Evolutionary conservation across 2,797 vertebrate genomes (phyloP).

Genomic region (Eutrigla gurnardus): DNA sequence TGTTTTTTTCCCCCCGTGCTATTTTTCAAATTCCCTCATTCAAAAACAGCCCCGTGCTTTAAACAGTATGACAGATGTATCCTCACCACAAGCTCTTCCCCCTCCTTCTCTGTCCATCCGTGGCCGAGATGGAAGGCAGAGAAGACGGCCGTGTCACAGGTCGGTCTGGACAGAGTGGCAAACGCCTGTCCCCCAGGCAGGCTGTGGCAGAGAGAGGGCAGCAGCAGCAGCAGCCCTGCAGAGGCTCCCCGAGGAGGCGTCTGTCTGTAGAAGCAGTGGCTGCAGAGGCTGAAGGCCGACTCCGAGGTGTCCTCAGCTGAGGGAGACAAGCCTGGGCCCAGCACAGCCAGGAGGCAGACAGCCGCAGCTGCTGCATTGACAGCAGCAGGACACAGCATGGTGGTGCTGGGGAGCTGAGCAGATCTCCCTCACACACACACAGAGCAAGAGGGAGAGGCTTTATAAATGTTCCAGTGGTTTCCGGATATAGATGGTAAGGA

Average conservation of each 20-base stretch:
- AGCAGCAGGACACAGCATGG: constrained; percentile 78
- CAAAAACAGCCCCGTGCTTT: constrained; percentile 20
- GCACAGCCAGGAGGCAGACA: constrained; percentile 73
- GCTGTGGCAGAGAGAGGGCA: constrained; percentile 77
- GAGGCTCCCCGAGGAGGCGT: constrained; percentile 66
- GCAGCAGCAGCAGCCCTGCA: constrained; percentile 41
- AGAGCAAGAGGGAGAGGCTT: constrained; percentile 65
- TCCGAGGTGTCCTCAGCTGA: constrained; percentile 66
- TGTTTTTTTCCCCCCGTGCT: not conserved
- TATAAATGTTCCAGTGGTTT: constrained; percentile 79
- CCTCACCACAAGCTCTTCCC: constrained; percentile 70
- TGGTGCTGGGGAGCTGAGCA: constrained; percentile 73
- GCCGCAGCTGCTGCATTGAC: constrained; percentile 70
- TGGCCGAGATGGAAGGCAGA: constrained; percentile 77
- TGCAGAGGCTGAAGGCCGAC: constrained; percentile 70
- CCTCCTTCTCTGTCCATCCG: constrained; percentile 60
- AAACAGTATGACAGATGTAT: constrained; percentile 40
- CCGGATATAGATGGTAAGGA: constrained; percentile 70
- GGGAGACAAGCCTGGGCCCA: constrained; percentile 73
- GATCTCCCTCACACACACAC: constrained; percentile 47
- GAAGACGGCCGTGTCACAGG: constrained; percentile 79
- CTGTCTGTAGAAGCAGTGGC: constrained; percentile 81
- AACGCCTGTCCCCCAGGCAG: constrained; percentile 73
- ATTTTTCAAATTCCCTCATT: not conserved
- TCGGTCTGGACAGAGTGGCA: constrained; percentile 74